Base-by-base conservation (phyloP, 2,113 vertebrate genomes). In the Spheniscus mendiculus region DNA sequence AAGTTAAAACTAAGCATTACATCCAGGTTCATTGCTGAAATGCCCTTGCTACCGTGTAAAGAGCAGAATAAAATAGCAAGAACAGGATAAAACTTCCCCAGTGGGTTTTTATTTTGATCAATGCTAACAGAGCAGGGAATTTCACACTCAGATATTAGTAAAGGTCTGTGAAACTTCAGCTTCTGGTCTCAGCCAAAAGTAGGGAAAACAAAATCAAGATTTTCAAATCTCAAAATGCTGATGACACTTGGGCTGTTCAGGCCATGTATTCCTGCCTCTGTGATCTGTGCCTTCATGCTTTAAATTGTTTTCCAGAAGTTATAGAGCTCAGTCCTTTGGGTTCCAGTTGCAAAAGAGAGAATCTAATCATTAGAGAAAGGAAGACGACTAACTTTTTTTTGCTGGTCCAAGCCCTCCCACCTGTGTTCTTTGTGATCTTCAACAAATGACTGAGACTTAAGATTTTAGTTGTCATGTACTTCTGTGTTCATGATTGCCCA, bases 1-100 rank as follows among this genome's bases (percentile, higher is more conserved):
- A 97, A 97, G 93, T 96, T 96, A 95, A 97, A 97, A 91, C 93
- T 47, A 93, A 96, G 53, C 73, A 80, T 89, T 83, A 59, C 8
- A 8, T 93, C 38, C 50, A 94, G 42, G 15, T 85, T 92, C 66
- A 36, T 73, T 87, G 94, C 42, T 95, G 80, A 96, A 93, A 72
- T 91, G 40, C 55, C 65, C 61, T 87, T 83, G 65, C 83, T 91
- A 55, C 89, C 2, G 2, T 83, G 65, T 62, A 27, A 85, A 93
- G 70, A 72, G 82, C 36, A 87, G 36, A 81, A 40, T 36, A 40
- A 93, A 73, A 65, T 34, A 61, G 15, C 11, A 78, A 84, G 22
- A 63, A 36, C 36, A 40, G 36, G 76, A 83, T 40, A 80, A 65
- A 59, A 34, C 10, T 50, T 42, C 59, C 26, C 20, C 26, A 45